phyloP scores from a whole-genome alignment of 2,888 invertebrate genomes.

The Epistrophe eligans region DNA sequence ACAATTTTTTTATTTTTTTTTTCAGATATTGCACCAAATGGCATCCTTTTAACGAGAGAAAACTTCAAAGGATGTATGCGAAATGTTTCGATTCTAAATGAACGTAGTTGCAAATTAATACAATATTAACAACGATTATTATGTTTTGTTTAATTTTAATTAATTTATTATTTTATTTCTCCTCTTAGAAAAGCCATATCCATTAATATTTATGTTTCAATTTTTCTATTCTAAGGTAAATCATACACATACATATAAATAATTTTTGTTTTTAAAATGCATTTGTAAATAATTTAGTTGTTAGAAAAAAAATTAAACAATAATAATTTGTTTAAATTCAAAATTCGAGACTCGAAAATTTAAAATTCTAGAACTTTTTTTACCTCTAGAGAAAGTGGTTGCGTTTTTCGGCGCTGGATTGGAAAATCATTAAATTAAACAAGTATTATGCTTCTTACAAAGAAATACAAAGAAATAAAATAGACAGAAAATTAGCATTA shows the following conservation, averaged over 20 bases:
- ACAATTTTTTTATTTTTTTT: not conserved
- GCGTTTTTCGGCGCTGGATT: too few relatives aligned
- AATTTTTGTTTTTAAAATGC: not conserved
- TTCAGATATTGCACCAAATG: constrained; percentile 89
- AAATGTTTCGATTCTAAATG: constrained; percentile 91
- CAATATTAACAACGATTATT: constrained; percentile 7
- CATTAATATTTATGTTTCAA: constrained; percentile 49
- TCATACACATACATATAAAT: constrained; percentile 4
- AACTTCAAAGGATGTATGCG: constrained; percentile 97
- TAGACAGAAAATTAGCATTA: not conserved
- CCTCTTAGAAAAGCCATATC: constrained; percentile 58
- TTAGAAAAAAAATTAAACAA: constrained; percentile 2
- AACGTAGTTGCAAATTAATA: constrained; percentile 84
- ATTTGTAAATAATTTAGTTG: constrained; percentile 25
- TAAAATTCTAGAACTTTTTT: too few relatives aligned
- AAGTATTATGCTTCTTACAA: constrained; percentile 64
- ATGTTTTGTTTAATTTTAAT: constrained; percentile 40
- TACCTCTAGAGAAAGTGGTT: too few relatives aligned
- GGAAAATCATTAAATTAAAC: too few relatives aligned
- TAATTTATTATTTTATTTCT: constrained; percentile 59
- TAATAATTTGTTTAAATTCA: not conserved
- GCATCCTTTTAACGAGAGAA: constrained; percentile 88
- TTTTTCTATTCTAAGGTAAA: constrained; percentile 41
- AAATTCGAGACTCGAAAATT: too few relatives aligned
- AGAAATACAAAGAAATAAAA: not conserved